Base-by-base conservation (phyloP, 2,113 vertebrate species). In the Phalacrocorax pelagicus region DNA sequence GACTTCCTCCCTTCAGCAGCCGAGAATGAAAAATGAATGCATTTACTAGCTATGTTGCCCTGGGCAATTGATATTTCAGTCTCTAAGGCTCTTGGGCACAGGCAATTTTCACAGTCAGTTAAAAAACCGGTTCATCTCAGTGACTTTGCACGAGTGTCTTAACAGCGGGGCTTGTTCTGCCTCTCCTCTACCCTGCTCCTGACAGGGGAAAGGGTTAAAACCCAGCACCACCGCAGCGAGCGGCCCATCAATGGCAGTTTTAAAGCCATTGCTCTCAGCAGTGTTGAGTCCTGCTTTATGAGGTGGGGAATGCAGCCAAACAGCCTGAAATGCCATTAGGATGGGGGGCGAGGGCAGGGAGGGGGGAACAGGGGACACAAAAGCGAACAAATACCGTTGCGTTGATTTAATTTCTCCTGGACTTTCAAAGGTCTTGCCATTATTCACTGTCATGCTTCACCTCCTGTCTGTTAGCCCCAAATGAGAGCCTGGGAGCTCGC, bases 371-470 rank as follows among this genome's bases (percentile, higher is more conserved):
- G 46, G 47, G 46, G 73, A 34, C 57, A n/a, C 3, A 0, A 72
- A 90, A 84, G 58, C 19, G 44, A 87, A 83, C 89, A 90, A 92
- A 92, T 52, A 38, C 38, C 63, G 47, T 71, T 72, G 36, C 3
- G 4, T 55, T 93, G 87, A 78, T 93, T 85, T 61, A 44, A 85
- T 88, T 93, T 91, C 93, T 93, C 80, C 17, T 34, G 51, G 70
- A 46, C n/a, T 93, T 94, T 61, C 93, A 91, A 91, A 94, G 87
- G 93, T 88, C 83, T 58, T 51, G 87, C 79, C 55, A 51, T 85
- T 81, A 63, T 78, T 88, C 93, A 65, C 59, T 78, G 90, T 27
- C 83, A 49, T n/a, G 82, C 69, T 72, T 90, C 95, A 81, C 63
- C 78, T 71, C 79, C 86, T 62, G 82, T 58, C 95, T 84, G 62